A percentile compares a stretch with the other conserved stretches of the same genome.
Evolutionary conservation across 2,113 vertebrate species (phyloP).

Genomic region (Emydocephalus ijimae): DNA sequence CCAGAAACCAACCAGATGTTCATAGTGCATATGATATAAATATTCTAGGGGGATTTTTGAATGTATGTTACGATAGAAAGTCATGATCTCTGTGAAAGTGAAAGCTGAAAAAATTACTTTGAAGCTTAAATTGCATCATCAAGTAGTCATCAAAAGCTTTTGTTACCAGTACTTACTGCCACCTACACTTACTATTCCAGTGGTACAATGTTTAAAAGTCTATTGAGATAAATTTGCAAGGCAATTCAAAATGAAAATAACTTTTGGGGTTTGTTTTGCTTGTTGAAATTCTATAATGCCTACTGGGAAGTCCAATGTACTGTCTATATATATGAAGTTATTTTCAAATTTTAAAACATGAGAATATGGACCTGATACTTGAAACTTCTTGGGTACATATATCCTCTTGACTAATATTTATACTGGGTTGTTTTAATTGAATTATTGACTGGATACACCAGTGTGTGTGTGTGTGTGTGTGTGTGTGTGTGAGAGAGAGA

Average conservation of each 20-base stretch:
- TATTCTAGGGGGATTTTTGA: neutral
- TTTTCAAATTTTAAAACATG: neutral
- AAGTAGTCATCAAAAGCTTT: neutral
- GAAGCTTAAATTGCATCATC: neutral
- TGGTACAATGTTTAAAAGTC: neutral
- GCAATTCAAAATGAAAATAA: neutral
- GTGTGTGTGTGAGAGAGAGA: too few species aligned
- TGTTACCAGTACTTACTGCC: neutral
- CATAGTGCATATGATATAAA: neutral
- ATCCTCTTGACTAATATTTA: neutral
- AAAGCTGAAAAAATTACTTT: neutral
- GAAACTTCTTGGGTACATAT: neutral
- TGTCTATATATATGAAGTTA: neutral
- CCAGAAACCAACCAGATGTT: neutral
- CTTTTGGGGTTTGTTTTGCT: neutral
- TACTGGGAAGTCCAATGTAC: neutral
- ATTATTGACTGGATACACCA: neutral
- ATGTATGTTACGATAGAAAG: neutral
- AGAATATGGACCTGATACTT: neutral
- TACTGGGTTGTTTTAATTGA: neutral
- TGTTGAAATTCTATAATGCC: neutral
- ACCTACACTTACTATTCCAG: neutral
- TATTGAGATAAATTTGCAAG: neutral
- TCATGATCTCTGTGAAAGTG: neutral
- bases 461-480: too few species aligned